Base-by-base conservation (phyloP, 2,797 vertebrate genomes). In the Paedocypris micromegethes region DNA sequence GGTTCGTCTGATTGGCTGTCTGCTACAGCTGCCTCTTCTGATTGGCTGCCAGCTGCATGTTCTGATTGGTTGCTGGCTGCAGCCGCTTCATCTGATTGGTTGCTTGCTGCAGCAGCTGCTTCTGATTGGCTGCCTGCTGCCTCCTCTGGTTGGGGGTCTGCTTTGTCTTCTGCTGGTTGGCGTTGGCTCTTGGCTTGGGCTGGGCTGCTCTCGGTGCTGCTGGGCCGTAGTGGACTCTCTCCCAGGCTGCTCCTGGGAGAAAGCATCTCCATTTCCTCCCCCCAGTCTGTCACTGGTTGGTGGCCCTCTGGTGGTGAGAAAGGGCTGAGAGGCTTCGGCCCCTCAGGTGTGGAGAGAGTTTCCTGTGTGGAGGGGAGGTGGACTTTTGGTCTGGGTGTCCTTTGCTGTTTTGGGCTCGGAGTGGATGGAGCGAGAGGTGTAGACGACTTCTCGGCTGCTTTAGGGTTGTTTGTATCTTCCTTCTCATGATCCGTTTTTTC, bases 221-320 rank as follows among this genome's bases (percentile, higher is more conserved):
- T 73, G 6, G 83, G 82, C 41, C 84, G 87, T 48, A 83, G 80
- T 0, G 89, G 87, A 55, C 82, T 89, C 80, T 91, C 90, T 0
- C 83, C 88, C 69, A 85, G 68, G 75, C 85, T 90, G 81, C 87
- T 86, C 0, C 85, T 80, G 0, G 92, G 91, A 1, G 91, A 94
- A 66, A 75, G 80, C 88, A 90, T 82, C 82, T 97, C 95, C 93
- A 97, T 94, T 83, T 92, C 93, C 82, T 96, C 95, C 0, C 88
- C 95, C 95, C 95, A 97, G 86, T 97, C 92, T 0, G 87, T 77
- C 43, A 95, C 91, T 0, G 92, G 90, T 60, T 81, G 81, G 84
- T 92, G 89, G 42, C 88, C 83, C 0, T 89, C 89, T 1, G 85
- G 53, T 0, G 85, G 87, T 0, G 81, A 86, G 75, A 93, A 91